These are phyloP conservation scores for Octomys mimax DNA, from an alignment of 2,797 vertebrate species.

Conservation along the genomic window DNA sequence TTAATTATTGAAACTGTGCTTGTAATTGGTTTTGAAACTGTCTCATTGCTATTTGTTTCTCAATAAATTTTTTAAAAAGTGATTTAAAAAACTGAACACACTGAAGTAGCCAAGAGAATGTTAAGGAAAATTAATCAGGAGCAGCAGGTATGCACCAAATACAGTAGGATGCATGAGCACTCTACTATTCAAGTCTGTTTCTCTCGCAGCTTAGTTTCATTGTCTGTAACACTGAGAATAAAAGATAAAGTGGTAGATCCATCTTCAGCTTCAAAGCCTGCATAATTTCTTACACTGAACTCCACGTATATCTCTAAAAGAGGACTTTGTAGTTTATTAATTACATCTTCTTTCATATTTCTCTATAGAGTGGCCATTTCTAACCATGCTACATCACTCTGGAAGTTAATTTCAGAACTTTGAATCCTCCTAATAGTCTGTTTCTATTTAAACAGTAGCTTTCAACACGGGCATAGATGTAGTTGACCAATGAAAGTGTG, in stretches of 20 bases:
- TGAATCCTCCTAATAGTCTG: background rate
- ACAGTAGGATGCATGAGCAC: background rate
- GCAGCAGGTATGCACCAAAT: background rate
- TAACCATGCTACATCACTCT: background rate
- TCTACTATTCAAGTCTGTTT: background rate
- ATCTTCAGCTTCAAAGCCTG: background rate
- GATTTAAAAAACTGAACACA: background rate
- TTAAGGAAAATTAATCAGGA: background rate
- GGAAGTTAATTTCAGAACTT: conserved; percentile 1
- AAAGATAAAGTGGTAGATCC: background rate
- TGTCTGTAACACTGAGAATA: background rate
- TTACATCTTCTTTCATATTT: background rate
- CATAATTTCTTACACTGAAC: background rate
- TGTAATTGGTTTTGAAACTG: too few species aligned
- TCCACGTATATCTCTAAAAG: background rate
- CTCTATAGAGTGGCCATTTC: background rate
- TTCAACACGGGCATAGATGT: background rate
- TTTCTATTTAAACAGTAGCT: background rate
- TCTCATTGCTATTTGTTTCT: too few species aligned
- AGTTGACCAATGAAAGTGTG: background rate
- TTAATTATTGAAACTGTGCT: too few species aligned
- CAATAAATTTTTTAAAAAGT: too few species aligned
- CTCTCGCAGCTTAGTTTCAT: background rate
- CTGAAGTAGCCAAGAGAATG: background rate
- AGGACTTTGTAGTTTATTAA: background rate